Percentiles rank a stretch among this genome's conserved stretches.
Evolutionary conservation across 2,888 invertebrate species (phyloP).

Genomic region (Eilema griseolum): DNA sequence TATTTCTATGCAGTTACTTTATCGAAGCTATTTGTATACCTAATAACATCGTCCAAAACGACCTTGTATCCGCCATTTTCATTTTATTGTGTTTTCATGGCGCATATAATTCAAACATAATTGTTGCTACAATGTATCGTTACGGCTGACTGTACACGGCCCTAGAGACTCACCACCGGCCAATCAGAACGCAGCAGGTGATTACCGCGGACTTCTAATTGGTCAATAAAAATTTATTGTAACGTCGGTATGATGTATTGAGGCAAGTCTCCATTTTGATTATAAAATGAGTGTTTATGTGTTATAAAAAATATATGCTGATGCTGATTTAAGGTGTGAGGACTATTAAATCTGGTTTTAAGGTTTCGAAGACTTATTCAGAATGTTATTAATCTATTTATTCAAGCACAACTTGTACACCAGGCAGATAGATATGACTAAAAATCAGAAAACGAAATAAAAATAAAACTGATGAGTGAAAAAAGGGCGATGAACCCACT

Average conservation of each 20-base stretch:
- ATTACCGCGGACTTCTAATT: conserved; percentile 43
- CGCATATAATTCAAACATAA: conserved; percentile 54
- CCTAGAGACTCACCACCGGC: conserved; percentile 40
- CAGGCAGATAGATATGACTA: too few relatives aligned
- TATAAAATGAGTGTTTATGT: conserved; percentile 14
- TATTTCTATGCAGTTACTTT: too few relatives aligned
- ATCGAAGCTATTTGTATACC: conserved; percentile 7
- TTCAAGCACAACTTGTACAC: too few relatives aligned
- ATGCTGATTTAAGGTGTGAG: too few relatives aligned
- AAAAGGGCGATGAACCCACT: too few relatives aligned
- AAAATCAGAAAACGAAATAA: too few relatives aligned
- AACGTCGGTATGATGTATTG: conserved; percentile 33
- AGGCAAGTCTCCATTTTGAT: conserved; percentile 20
- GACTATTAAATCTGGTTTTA: background rate
- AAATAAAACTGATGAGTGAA: too few relatives aligned
- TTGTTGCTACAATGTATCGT: conserved; percentile 57
- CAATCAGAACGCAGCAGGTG: conserved; percentile 38
- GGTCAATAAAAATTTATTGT: conserved; percentile 50
- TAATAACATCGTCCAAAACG: conserved; percentile 42
- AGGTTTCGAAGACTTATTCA: background rate
- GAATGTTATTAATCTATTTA: background rate
- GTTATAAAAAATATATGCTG: background rate
- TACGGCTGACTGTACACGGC: conserved; percentile 45
- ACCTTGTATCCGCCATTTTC: conserved; percentile 52
- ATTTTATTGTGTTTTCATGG: conserved; percentile 55